Base-by-base conservation (phyloP, 2,797 vertebrate genomes). In the Gambusia yucatana region DNA sequence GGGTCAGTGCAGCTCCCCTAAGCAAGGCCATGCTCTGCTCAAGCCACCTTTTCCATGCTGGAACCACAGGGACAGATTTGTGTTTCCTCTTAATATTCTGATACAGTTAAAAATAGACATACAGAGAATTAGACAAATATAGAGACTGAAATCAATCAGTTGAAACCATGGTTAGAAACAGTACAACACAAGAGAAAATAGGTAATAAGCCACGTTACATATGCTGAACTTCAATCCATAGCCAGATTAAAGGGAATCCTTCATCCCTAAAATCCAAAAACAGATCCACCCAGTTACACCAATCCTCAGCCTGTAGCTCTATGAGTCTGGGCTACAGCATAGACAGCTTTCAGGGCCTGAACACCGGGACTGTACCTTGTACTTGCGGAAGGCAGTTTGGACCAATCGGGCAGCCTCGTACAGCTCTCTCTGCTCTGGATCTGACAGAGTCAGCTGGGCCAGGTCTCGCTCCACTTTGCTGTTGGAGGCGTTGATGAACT, bases 331-430 rank as follows among this genome's bases (percentile, higher is more conserved):
- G 73, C 85, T 73, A 86, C 87, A 85, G 83, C 4, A 75, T 83
- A 84, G 71, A 83, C 86, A 87, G 85, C 88, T 77, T 80, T 73
- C 73, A 83, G 73, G 88, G 79, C 86, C 91, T 73, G 77, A 88
- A 87, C 63, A 70, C 88, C 86, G 43, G 87, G 89, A 87, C 91
- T 96, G 59, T 96, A 99, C 98, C 98, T 99, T 99, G 91, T 99
- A 99, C 93, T 99, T 99, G 94, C 98, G 97, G 97, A 99, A 99
- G 93, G 98, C 98, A 57, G 97, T 99, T 96, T 99, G 98, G 94
- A 99, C 98, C 65, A 99, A 97, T 86, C 97, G 97, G 92, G 98
- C 98, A 1, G 98, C 98, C 92, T 99, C 98, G 9, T 99, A 99
- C 85, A 99, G 97, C 90, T 99, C 98, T 91, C 98, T 96, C 95